phyloP scores from a whole-genome alignment of 1,140 invertebrate genomes.

The Orussus abietinus region DNA sequence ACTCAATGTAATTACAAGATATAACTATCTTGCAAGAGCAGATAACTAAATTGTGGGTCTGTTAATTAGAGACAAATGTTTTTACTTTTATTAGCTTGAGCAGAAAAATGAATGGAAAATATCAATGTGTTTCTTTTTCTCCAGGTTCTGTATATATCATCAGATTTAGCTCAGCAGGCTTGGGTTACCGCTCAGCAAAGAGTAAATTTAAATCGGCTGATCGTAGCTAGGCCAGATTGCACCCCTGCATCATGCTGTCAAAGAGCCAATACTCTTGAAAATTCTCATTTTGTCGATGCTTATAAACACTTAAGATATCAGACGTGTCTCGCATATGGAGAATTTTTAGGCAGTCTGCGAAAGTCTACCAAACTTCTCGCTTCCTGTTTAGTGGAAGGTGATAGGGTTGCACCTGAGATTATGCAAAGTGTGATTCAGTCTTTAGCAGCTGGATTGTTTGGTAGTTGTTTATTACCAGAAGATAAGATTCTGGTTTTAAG shows the following conservation, averaged over 20 bases:
- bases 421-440: slow-evolving; percentile 68
- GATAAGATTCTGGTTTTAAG: slow-evolving; percentile 78
- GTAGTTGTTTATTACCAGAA: slow-evolving; percentile 72
- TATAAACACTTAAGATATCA: slow-evolving; percentile 82
- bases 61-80: too few relatives aligned
- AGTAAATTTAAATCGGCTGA: slow-evolving; percentile 76
- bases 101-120: too few relatives aligned
- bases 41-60: too few relatives aligned
- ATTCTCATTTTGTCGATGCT: slow-evolving; percentile 80
- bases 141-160: slow-evolving; percentile 61
- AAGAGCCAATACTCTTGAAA: slow-evolving; percentile 72
- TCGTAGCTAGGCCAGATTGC: slow-evolving; percentile 70
- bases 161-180: slow-evolving; percentile 70
- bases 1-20: too few relatives aligned
- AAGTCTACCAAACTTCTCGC: slow-evolving; percentile 79
- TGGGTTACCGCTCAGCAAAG: slow-evolving; percentile 89
- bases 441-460: slow-evolving; percentile 80
- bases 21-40: too few relatives aligned
- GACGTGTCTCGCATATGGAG: slow-evolving; percentile 72
- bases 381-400: slow-evolving; percentile 73
- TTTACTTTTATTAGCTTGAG: too few relatives aligned
- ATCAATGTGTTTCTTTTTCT: slow-evolving; percentile 13
- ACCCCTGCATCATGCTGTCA: slow-evolving; percentile 72
- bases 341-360: slow-evolving; percentile 74
- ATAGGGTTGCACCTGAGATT: slow-evolving; percentile 60